These are phyloP conservation scores for Zaprionus lineosus DNA, from an alignment of 2,888 invertebrate species.

Conservation along the genomic window DNA sequence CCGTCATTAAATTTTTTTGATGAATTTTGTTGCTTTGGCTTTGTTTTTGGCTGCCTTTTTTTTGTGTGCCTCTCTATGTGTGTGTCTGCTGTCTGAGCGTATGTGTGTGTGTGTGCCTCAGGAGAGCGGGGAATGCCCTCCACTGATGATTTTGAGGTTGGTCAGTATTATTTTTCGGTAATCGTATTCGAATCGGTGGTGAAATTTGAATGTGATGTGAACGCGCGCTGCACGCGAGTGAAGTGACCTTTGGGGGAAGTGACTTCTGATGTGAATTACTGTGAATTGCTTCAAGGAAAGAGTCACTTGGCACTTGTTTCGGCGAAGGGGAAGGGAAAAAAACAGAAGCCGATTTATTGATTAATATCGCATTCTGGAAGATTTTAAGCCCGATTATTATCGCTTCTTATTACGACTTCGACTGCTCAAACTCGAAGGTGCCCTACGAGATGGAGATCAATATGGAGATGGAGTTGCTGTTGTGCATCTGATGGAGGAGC, in stretches of 20 bases:
- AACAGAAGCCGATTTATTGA: too few relatives aligned
- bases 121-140: constrained; percentile 19
- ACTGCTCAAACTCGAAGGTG: too few relatives aligned
- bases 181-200: constrained; percentile 9
- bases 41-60: constrained; percentile 1
- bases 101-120: constrained; percentile 1
- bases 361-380: too few relatives aligned
- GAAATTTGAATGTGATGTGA: constrained; percentile 10
- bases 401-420: too few relatives aligned
- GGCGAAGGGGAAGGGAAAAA: too few relatives aligned
- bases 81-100: not conserved
- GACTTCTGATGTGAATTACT: constrained; percentile 12
- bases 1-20: constrained; percentile 31
- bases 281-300: too few relatives aligned
- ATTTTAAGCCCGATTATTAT: too few relatives aligned
- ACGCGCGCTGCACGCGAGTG: constrained; percentile 13
- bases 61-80: not conserved
- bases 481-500: constrained; percentile 11
- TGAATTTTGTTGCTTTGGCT: constrained; percentile 29
- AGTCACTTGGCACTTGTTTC: too few relatives aligned
- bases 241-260: constrained; percentile 36
- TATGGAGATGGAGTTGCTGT: too few relatives aligned
- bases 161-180: constrained; percentile 44
- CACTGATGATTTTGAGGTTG: constrained; percentile 51
- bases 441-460: too few relatives aligned